phyloP scores from a whole-genome alignment of 2,113 vertebrate genomes.

The Trachemys scripta region DNA sequence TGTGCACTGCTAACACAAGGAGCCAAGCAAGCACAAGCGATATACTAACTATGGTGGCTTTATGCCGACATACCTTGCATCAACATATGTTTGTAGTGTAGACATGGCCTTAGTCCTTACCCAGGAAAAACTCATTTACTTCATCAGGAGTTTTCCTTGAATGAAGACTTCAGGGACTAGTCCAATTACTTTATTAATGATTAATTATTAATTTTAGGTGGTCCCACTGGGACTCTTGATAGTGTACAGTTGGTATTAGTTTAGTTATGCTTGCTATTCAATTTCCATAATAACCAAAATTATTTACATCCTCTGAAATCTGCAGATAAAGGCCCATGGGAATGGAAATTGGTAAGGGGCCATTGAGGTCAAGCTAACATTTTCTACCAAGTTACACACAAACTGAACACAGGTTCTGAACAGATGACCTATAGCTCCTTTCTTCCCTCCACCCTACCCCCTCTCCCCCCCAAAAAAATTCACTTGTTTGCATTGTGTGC shows the following conservation, averaged over 20 bases:
- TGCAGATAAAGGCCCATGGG: neutral
- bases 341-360: neutral
- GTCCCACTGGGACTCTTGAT: neutral
- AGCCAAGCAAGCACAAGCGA: too few relatives aligned
- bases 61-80: too few relatives aligned
- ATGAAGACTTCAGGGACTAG: neutral
- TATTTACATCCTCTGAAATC: neutral
- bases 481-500: neutral
- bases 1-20: too few relatives aligned
- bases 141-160: neutral
- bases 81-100: too few relatives aligned
- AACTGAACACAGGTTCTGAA: neutral
- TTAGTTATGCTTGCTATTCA: neutral
- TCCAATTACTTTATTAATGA: neutral
- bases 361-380: neutral
- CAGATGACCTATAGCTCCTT: neutral
- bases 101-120: neutral
- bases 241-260: neutral
- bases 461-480: neutral
- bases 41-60: too few relatives aligned
- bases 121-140: neutral
- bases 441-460: too few relatives aligned
- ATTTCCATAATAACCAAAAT: neutral
- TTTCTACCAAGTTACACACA: neutral
- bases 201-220: too few relatives aligned